These are phyloP conservation scores for Hycleus phaleratus DNA, from an alignment of 1,140 invertebrate species.

Conservation along the genomic window DNA sequence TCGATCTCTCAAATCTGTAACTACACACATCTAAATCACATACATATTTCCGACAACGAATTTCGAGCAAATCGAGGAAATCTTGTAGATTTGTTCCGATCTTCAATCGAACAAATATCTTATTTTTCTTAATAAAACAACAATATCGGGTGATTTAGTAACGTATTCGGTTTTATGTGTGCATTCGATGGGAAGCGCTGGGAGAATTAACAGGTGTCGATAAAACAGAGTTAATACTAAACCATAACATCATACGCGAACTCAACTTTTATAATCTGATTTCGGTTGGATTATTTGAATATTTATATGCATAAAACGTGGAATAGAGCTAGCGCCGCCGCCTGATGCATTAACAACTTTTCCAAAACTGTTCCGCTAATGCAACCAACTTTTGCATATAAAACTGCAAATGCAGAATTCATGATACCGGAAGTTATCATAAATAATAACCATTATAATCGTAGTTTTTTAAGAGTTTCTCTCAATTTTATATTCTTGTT, in stretches of 20 bases:
- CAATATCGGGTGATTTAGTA: background rate
- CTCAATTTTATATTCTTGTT: too few relatives aligned
- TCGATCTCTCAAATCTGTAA: background rate
- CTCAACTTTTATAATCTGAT: slow-evolving; percentile 37
- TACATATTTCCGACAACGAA: too few relatives aligned
- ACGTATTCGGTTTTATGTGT: background rate
- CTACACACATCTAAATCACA: background rate
- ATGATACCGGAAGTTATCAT: too few relatives aligned
- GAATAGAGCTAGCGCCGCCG: slow-evolving; percentile 16
- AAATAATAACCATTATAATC: too few relatives aligned
- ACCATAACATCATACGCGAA: slow-evolving; percentile 36
- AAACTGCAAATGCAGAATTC: background rate
- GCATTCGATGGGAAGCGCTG: slow-evolving; percentile 15
- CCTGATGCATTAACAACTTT: slow-evolving; percentile 29
- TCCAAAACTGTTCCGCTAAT: slow-evolving; percentile 23
- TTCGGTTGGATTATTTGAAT: slow-evolving; percentile 35
- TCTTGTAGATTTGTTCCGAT: too few relatives aligned
- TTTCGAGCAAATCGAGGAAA: too few relatives aligned
- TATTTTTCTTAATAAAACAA: too few relatives aligned
- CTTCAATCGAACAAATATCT: too few relatives aligned
- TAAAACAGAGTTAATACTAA: slow-evolving; percentile 32
- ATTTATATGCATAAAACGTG: slow-evolving; percentile 36
- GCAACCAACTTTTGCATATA: slow-evolving; percentile 12
- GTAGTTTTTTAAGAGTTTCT: too few relatives aligned
- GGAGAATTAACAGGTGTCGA: slow-evolving; percentile 29